These are phyloP conservation scores for Pygathrix nemaeus DNA, from an alignment of 2,113 vertebrate species.

Conservation along the genomic window DNA sequence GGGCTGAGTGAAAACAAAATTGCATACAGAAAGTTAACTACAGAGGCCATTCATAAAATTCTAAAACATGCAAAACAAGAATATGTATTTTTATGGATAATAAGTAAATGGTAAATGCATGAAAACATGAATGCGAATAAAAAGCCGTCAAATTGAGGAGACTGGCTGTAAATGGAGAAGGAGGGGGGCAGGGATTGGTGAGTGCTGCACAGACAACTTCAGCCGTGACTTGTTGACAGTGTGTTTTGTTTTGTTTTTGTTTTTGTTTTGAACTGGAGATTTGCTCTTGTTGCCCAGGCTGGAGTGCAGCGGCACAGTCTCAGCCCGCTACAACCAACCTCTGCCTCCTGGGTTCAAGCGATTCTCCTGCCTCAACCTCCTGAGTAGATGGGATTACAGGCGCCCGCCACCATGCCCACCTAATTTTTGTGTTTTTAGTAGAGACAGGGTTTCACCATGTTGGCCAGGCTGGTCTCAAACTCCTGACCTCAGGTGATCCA, in stretches of 20 bases:
- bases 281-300: too few species aligned
- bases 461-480: too few species aligned
- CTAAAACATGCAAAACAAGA: not conserved
- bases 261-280: too few species aligned
- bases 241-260: too few species aligned
- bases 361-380: too few species aligned
- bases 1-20: not conserved
- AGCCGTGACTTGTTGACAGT: not conserved
- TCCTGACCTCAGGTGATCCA: too few species aligned
- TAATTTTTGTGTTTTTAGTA: too few species aligned
- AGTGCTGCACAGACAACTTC: not conserved
- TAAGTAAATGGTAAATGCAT: not conserved
- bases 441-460: too few species aligned
- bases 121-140: not conserved
- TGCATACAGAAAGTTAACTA: not conserved
- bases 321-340: too few species aligned
- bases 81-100: not conserved
- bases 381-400: too few species aligned
- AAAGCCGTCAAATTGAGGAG: not conserved
- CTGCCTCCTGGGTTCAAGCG: too few species aligned
- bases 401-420: accelerated
- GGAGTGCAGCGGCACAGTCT: too few species aligned
- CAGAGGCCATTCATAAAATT: not conserved
- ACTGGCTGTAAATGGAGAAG: not conserved
- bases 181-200: not conserved